A percentile compares a stretch with the other conserved stretches of the same genome.
Evolutionary conservation across 1,140 invertebrate species (phyloP).

Genomic region (Ylistrum balloti): DNA sequence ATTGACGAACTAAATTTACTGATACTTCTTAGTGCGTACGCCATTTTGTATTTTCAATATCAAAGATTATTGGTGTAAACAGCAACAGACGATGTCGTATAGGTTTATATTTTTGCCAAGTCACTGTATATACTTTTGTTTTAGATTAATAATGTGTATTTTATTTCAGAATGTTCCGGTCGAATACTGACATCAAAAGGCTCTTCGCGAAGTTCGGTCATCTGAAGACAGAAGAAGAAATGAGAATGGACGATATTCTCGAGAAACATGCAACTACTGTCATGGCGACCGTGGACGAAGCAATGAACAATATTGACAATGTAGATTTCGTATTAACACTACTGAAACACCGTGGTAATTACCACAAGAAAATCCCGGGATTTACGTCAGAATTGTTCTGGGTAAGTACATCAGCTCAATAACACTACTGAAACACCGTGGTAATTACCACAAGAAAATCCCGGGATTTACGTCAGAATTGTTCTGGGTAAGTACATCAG

Average conservation of each 20-base stretch:
- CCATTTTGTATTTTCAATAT: too few species aligned
- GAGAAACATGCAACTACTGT: slow-evolving; percentile 76
- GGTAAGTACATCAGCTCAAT: slow-evolving; percentile 65
- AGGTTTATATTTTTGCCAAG: too few species aligned
- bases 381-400: slow-evolving; percentile 73
- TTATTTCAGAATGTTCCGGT: slow-evolving; percentile 75
- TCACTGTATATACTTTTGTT: too few species aligned
- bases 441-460: slow-evolving; percentile 68
- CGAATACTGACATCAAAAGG: slow-evolving; percentile 64
- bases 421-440: slow-evolving; percentile 69
- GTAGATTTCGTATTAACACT: slow-evolving; percentile 74
- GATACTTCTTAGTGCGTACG: too few species aligned
- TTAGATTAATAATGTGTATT: too few species aligned
- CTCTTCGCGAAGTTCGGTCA: slow-evolving; percentile 73
- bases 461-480: slow-evolving; percentile 69
- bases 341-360: slow-evolving; percentile 68
- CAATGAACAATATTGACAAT: slow-evolving; percentile 76
- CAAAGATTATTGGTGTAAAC: too few species aligned
- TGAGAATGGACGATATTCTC: slow-evolving; percentile 74
- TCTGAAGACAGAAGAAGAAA: slow-evolving; percentile 70
- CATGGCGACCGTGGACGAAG: slow-evolving; percentile 76
- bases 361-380: slow-evolving; percentile 68
- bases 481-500: slow-evolving; percentile 72
- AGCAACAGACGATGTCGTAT: too few species aligned
- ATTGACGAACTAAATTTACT: too few species aligned